A percentile compares a stretch with the other conserved stretches of the same genome.
These are phyloP conservation scores for Megalonaias nervosa DNA, from an alignment of 1,140 invertebrate species.

Conservation along the genomic window DNA sequence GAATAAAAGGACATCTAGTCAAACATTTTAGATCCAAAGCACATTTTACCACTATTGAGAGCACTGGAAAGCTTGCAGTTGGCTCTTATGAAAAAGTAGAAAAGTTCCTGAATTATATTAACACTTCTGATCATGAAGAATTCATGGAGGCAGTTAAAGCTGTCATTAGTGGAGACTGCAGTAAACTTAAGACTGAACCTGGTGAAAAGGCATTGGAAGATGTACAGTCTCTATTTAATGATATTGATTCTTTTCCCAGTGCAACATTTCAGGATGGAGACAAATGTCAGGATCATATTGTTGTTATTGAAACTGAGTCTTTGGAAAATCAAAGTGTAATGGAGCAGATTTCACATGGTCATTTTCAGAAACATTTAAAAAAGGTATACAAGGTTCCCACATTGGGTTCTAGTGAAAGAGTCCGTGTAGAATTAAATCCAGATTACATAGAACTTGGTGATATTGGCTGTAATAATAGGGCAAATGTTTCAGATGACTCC, in stretches of 20 bases:
- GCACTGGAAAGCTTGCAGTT: conserved; percentile 92
- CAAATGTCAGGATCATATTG: too few relatives aligned
- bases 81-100: conserved; percentile 97
- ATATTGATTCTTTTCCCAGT: too few relatives aligned
- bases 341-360: background rate
- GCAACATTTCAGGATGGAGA: too few relatives aligned
- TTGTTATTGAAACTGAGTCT: too few relatives aligned
- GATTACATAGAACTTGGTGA: conserved; percentile 40
- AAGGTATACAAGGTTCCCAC: conserved; percentile 31
- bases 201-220: too few relatives aligned
- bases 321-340: background rate
- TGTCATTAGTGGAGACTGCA: too few relatives aligned
- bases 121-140: conserved; percentile 88
- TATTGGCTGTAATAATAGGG: conserved; percentile 9
- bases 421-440: conserved; percentile 51
- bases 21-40: conserved; percentile 97
- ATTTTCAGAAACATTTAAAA: conserved; percentile 6
- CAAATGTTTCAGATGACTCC: too few relatives aligned
- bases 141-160: conserved; percentile 80
- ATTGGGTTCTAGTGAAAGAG: conserved; percentile 35
- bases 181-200: too few relatives aligned
- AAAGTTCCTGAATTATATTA: conserved; percentile 87
- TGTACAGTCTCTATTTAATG: too few relatives aligned
- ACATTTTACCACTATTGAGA: conserved; percentile 97
- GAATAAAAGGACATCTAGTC: conserved; percentile 95